A percentile compares a stretch with the other conserved stretches of the same genome.
Evolutionary conservation across 1,140 invertebrate species (phyloP).

Genomic region (Apis cerana): DNA sequence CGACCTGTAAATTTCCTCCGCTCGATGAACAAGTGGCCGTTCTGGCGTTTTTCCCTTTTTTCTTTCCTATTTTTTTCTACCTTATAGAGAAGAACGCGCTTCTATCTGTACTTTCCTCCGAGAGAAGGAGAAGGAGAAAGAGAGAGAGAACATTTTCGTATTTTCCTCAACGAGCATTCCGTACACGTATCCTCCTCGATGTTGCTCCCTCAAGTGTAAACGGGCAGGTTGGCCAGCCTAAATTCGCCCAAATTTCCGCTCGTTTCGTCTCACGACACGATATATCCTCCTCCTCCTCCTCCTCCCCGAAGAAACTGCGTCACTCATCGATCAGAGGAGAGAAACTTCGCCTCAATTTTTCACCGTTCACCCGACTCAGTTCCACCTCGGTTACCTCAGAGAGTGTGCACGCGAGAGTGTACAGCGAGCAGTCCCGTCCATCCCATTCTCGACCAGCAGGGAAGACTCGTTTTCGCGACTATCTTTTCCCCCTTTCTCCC

Average conservation of each 20-base stretch:
- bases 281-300: too few species aligned
- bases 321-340: background rate
- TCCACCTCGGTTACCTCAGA: background rate
- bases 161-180: background rate
- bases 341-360: background rate
- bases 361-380: background rate
- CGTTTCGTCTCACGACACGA: background rate
- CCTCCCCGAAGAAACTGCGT: background rate
- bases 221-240: background rate
- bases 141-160: too few species aligned
- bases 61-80: background rate
- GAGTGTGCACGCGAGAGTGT: background rate
- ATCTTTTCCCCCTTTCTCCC: too few species aligned
- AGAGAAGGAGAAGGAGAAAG: background rate
- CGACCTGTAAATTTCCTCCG: background rate
- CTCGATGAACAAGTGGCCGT: slow-evolving; percentile 35
- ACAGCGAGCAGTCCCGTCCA: background rate
- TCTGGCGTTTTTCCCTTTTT: too few species aligned
- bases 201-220: background rate
- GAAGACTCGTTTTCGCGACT: too few species aligned
- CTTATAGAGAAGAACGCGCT: background rate
- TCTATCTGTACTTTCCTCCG: background rate
- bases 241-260: background rate
- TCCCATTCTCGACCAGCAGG: background rate
- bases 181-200: background rate